These are phyloP conservation scores for Kryptolebias ocellatus DNA, from an alignment of 2,797 vertebrate species.

Conservation along the genomic window DNA sequence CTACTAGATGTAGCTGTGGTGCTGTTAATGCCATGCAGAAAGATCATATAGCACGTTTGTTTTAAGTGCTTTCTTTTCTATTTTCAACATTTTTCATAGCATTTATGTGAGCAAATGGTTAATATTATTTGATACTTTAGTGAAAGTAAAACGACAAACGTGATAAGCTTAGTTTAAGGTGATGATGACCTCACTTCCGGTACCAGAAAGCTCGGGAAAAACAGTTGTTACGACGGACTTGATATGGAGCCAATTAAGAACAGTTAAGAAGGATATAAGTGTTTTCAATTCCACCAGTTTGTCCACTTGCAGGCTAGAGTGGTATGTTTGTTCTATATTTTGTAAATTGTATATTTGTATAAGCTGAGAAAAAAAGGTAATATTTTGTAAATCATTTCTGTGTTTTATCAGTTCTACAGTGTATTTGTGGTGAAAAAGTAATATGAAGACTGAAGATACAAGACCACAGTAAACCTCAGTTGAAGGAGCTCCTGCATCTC, in stretches of 20 bases:
- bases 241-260: background rate
- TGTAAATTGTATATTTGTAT: background rate
- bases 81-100: too few species aligned
- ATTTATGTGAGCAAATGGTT: too few species aligned
- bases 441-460: background rate
- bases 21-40: too few species aligned
- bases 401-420: background rate
- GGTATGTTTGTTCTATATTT: background rate
- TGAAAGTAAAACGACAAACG: background rate
- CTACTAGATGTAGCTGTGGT: too few species aligned
- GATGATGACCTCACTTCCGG: background rate
- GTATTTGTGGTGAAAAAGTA: background rate
- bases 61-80: too few species aligned
- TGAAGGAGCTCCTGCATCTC: background rate
- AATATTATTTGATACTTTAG: background rate
- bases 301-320: background rate
- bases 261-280: background rate
- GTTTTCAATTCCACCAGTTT: background rate
- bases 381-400: too few species aligned
- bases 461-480: constrained; percentile 1
- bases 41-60: too few species aligned
- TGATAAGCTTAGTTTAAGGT: background rate
- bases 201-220: background rate
- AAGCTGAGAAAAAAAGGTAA: background rate
- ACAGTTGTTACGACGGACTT: background rate